Conservation (phyloP, 2,888 invertebrate genomes). For the Noctua pronuba region DNA sequence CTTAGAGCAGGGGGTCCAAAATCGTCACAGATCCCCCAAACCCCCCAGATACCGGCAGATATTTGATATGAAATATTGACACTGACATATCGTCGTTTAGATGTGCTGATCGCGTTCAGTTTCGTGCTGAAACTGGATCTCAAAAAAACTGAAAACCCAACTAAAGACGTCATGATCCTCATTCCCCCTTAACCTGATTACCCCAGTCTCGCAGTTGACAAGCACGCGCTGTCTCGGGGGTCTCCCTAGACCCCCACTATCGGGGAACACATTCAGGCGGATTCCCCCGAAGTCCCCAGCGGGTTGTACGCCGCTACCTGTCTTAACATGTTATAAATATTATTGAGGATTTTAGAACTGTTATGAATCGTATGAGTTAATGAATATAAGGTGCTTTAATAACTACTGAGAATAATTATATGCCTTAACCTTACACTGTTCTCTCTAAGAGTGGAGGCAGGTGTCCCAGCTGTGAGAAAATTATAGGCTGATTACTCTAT, state of each 20-base stretch:
- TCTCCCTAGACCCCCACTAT: slow-evolving; percentile 6
- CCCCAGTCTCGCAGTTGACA: slow-evolving; percentile 37
- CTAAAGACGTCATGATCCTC: slow-evolving; percentile 23
- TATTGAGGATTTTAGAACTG: slow-evolving; percentile 31
- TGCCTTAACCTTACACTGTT: not conserved
- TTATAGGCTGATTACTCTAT: not conserved
- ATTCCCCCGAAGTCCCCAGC: slow-evolving; percentile 27
- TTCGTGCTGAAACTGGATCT: not conserved
- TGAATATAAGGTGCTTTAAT: not conserved
- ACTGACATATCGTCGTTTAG: not conserved
- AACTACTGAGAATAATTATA: not conserved
- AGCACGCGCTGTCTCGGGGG: slow-evolving; percentile 39
- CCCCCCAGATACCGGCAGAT: not conserved
- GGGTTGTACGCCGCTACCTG: slow-evolving; percentile 18
- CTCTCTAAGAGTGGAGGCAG: not conserved
- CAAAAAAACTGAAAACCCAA: slow-evolving; percentile 2
- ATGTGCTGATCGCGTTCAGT: not conserved
- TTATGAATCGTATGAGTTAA: not conserved
- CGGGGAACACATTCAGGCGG: slow-evolving; percentile 7
- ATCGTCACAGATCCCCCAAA: no score
- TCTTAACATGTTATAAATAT: slow-evolving; percentile 29
- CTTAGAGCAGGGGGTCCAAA: no score
- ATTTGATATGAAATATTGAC: not conserved
- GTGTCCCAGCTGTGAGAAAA: not conserved
- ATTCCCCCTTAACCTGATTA: slow-evolving; percentile 33